These are phyloP conservation scores for Sinelater perroti DNA, from an alignment of 2,888 invertebrate species.

Conservation along the genomic window DNA sequence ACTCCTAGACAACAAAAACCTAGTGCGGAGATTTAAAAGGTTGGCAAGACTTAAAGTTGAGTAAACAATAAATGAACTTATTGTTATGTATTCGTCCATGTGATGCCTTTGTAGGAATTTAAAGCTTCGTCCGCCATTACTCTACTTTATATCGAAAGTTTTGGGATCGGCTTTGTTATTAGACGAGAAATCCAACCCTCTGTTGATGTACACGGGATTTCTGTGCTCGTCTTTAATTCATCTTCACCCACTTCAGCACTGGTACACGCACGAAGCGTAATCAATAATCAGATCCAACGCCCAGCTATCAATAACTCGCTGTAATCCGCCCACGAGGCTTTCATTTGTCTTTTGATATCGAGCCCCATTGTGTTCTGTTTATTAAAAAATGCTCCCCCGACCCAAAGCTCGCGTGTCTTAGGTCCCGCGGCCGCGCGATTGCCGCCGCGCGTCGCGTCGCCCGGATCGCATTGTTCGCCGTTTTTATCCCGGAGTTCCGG, in stretches of 20 bases:
- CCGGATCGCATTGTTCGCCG: constrained; percentile 29
- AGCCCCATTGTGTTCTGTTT: constrained; percentile 54
- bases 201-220: constrained; percentile 18
- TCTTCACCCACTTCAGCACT: constrained; percentile 36
- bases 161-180: background rate
- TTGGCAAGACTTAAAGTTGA: no score
- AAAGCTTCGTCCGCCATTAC: no score
- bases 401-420: constrained; percentile 54
- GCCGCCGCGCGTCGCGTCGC: constrained; percentile 23
- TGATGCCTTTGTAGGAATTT: no score
- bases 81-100: no score
- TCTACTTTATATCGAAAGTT: no score
- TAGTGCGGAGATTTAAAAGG: no score
- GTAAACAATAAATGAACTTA: no score
- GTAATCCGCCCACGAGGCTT: constrained; percentile 54
- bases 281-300: constrained; percentile 52
- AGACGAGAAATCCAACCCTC: background rate
- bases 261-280: constrained; percentile 47
- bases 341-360: constrained; percentile 56
- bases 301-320: constrained; percentile 55
- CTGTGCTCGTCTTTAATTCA: constrained; percentile 27
- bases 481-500: background rate
- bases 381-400: constrained; percentile 52
- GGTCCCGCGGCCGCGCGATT: constrained; percentile 19
- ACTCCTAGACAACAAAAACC: no score